Conservation (phyloP, 2,797 vertebrate species). For the Paratrypauchen microcephalus region DNA sequence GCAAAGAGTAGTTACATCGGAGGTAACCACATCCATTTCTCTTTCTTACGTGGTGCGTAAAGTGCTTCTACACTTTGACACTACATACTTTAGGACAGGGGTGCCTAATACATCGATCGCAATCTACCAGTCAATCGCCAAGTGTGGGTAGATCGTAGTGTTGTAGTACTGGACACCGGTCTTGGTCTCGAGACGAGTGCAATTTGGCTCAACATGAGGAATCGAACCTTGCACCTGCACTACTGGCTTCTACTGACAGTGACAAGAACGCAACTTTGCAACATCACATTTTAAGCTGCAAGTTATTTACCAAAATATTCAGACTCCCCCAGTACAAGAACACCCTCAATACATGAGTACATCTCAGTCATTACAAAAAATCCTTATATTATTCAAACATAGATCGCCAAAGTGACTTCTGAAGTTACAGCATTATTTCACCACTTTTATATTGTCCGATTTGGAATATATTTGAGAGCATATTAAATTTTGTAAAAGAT, state of each 20-base stretch:
- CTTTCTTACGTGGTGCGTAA: no score
- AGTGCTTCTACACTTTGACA: no score
- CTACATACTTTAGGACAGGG: no score
- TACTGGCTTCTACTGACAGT: not conserved
- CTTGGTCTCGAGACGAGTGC: no score
- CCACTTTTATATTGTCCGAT: conserved; percentile 7
- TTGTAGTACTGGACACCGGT: no score
- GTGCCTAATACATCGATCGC: no score
- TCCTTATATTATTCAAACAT: not conserved
- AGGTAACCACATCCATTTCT: no score
- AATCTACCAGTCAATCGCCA: no score
- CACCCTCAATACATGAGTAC: not conserved
- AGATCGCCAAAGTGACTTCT: not conserved
- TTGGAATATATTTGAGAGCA: not conserved
- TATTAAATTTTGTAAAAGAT: not conserved
- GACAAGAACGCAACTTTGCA: not conserved
- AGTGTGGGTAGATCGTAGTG: no score
- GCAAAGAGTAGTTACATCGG: no score
- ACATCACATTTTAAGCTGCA: not conserved
- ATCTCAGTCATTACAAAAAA: not conserved
- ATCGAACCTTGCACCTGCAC: not conserved
- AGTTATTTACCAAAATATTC: not conserved
- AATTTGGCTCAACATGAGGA: not conserved
- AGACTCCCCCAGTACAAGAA: not conserved
- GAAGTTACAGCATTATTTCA: not conserved